Base-by-base conservation (phyloP, 2,113 vertebrate species). In the Regulus satrapa region DNA sequence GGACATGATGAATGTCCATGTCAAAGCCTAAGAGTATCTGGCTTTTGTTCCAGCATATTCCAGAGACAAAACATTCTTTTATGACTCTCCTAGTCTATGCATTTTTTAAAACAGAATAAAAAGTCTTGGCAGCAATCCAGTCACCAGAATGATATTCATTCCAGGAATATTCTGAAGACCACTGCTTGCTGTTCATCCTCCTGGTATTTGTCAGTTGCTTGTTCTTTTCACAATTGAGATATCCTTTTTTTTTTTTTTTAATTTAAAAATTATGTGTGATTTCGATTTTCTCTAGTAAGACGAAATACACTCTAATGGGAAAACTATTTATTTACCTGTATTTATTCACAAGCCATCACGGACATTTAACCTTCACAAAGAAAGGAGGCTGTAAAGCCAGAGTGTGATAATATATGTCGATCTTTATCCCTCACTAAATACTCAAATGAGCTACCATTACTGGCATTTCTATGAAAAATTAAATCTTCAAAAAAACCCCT, bases 41-140 rank as follows among this genome's bases (percentile, higher is more conserved):
- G 59, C 75, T 97, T 97, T 97, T 97, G 95, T 95, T 96, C 95
- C 92, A 96, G 83, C 81, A 94, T 95, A 84, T 84, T 96, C 96
- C 41, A 81, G 88, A 94, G 88, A 95, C 95, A 96, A 96, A 89
- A 96, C 96, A 95, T 97, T 97, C 95, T 96, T 96, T 97, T 96
- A 97, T 95, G 93, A 86, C 89, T 97, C 59, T 85, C 41, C 24
- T 76, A 91, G 67, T 51, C 46, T 95, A 96, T 90, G 96, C 95
- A 97, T 95, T 95, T 97, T 98, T 97, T 83, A 98, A 97, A 97
- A 95, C 77, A 87, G 92, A 97, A 95, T 96, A 96, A 93, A 95
- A 97, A 76, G 43, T 85, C 68, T 94, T 98, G 97, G 97, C 97
- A 97, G 93, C 62, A 88, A 36, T 97, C 97, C 97, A 98, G 97